These are phyloP conservation scores for Chlorops oryzae DNA, from an alignment of 1,140 invertebrate species.

Conservation along the genomic window DNA sequence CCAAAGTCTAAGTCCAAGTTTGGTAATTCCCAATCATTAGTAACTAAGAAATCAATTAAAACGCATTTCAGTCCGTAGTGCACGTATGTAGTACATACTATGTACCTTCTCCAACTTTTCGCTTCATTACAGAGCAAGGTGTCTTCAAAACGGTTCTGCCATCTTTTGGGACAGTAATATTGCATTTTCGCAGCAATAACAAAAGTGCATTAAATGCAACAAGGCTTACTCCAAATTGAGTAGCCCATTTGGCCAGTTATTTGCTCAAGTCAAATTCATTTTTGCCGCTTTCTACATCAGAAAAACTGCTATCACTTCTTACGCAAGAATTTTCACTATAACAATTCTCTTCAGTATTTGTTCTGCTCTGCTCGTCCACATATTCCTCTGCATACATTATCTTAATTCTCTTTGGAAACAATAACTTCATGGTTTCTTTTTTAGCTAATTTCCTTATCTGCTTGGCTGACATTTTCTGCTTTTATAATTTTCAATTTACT, in stretches of 20 bases:
- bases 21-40: conserved; percentile 13
- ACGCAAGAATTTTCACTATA: conserved; percentile 2
- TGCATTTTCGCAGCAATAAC: conserved; percentile 6
- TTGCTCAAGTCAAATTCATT: conserved; percentile 10
- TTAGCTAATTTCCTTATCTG: not conserved
- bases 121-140: conserved; percentile 1
- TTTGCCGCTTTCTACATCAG: conserved; percentile 5
- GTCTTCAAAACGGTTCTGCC: conserved; percentile 10
- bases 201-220: conserved; percentile 11
- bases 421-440: not conserved
- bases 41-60: conserved; percentile 17
- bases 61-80: conserved; percentile 12
- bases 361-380: too few species aligned
- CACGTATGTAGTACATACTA: too few species aligned
- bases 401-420: too few species aligned
- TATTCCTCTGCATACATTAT: too few species aligned
- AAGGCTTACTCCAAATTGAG: conserved; percentile 2
- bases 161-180: conserved; percentile 11
- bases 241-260: conserved; percentile 8
- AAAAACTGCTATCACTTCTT: not conserved
- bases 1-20: conserved; percentile 15
- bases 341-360: not conserved
- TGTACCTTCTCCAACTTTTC: conserved; percentile 13
- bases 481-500: too few species aligned
- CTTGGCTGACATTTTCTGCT: conserved; percentile 1